Conservation (phyloP, 1,140 invertebrate species). For the Trichonephila inaurata region DNA sequence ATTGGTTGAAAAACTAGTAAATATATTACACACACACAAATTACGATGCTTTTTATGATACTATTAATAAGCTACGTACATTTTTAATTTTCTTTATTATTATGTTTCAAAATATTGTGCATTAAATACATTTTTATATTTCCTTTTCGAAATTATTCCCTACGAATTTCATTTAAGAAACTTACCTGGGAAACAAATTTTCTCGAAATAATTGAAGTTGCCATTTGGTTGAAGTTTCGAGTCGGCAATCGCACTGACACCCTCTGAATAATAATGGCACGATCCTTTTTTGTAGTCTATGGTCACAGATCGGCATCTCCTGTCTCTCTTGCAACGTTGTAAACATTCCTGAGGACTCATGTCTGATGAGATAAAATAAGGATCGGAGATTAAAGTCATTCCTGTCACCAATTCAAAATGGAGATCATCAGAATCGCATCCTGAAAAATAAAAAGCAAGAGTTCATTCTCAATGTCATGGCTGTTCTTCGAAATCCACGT, state of each 20-base stretch:
- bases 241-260: not conserved
- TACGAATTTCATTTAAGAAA: not conserved
- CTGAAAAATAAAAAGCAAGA: constrained; percentile 1
- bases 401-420: constrained; percentile 76
- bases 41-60: too few relatives aligned
- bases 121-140: not conserved
- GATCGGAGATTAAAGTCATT: not conserved
- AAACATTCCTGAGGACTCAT: constrained; percentile 72
- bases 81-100: too few relatives aligned
- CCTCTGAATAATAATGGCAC: constrained; percentile 74
- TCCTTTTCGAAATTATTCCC: not conserved
- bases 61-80: too few relatives aligned
- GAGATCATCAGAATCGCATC: constrained; percentile 63
- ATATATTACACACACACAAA: too few relatives aligned
- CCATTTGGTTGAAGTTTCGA: constrained; percentile 47
- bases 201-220: constrained; percentile 77
- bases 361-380: constrained; percentile 67
- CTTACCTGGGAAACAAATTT: constrained; percentile 76
- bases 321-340: constrained; percentile 67
- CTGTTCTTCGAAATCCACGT: too few relatives aligned
- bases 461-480: not conserved
- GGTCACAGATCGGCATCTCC: constrained; percentile 63
- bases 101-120: too few relatives aligned
- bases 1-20: too few relatives aligned
- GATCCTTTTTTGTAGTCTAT: constrained; percentile 75